Evolutionary conservation across 2,888 invertebrate species (phyloP), one percentile per base, ranked within the genome.

Genomic region (Ichneumoninae sp.): DNA sequence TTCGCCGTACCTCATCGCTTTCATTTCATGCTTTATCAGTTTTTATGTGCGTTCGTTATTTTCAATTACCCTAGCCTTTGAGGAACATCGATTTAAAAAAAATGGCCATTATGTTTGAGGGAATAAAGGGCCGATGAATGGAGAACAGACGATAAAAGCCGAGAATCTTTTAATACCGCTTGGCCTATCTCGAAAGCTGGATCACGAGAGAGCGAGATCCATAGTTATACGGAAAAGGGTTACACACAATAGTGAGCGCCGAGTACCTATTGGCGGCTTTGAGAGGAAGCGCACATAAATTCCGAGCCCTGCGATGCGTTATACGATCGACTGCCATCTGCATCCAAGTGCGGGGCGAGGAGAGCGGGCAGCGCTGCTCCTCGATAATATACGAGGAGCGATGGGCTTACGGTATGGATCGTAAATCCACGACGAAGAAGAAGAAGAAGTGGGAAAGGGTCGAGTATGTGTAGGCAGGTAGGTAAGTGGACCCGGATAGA

Each of bases 401-500:
- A 16, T 52, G 44, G 50, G 65, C 57, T 74, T 26, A 44, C 52
- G 33, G 54, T 69, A 63, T 54, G 66, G 50, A 74, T 81, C 83
- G 76, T 81, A 83, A 81, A 83, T 83, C 71, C 71, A 44, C 71
- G 50, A 81, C 47, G 66, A 30, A 33, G 36, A 54, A 68, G 44
- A 26, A 22, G 33, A 70, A 54, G 40, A 52, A 76, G 52, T 26
- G 26, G 33, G 8, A 65, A 66, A 63, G 68, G 60, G 73, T 74
- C 16, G 54, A 19, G 30, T 70, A 10, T 36, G 70, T 69, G 69
- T 47, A 60, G 54, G 68, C 52, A 19, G 66, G 44, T 65, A 50
- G 60, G 80, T 81, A 81, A 83, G 82, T 36, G 73, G 71, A 78
- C 30, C 71, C 80, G 71, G 70, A 73, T 77, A 69, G 63, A 81